Percentiles rank a stretch among this genome's conserved stretches.
phyloP scores from a whole-genome alignment of 2,797 vertebrate species.

The Gymnoscopelus braueri region DNA sequence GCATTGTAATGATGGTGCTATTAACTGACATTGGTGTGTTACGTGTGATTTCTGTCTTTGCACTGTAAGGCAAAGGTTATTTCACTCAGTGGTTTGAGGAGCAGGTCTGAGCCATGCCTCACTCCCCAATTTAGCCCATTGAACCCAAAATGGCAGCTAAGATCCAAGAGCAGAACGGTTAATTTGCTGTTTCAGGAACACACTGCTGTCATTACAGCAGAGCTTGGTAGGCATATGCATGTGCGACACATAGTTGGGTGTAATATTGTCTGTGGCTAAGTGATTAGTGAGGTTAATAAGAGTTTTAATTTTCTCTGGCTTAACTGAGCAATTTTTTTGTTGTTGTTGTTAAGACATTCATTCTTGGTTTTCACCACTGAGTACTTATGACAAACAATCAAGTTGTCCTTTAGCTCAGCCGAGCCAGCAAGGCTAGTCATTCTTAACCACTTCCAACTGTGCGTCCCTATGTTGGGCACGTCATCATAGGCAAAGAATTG shows the following conservation, averaged over 20 bases:
- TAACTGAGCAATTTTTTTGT: no score
- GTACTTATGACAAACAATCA: no score
- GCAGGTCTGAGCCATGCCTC: conserved; percentile 37
- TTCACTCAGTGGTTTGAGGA: conserved; percentile 42
- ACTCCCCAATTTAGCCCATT: conserved; percentile 15
- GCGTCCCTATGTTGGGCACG: no score
- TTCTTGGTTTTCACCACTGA: no score
- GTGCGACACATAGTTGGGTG: conserved; percentile 14
- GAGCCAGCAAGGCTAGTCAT: background rate
- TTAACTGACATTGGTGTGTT: conserved; percentile 55
- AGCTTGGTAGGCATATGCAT: background rate
- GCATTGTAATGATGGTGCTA: conserved; percentile 54
- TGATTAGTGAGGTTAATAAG: no score
- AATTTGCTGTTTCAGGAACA: conserved; percentile 13
- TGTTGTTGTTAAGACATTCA: no score
- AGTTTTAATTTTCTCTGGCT: no score
- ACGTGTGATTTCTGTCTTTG: conserved; percentile 47
- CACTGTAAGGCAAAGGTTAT: conserved; percentile 50
- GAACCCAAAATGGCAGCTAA: conserved; percentile 1
- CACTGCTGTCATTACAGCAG: background rate
- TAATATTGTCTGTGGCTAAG: no score
- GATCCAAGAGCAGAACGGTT: background rate
- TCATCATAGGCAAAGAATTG: no score
- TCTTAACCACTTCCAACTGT: no score
- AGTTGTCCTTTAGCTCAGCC: no score